Base-by-base conservation (phyloP, 53 echinoderm and acorn worm species). In the Holothuria scabra region DNA sequence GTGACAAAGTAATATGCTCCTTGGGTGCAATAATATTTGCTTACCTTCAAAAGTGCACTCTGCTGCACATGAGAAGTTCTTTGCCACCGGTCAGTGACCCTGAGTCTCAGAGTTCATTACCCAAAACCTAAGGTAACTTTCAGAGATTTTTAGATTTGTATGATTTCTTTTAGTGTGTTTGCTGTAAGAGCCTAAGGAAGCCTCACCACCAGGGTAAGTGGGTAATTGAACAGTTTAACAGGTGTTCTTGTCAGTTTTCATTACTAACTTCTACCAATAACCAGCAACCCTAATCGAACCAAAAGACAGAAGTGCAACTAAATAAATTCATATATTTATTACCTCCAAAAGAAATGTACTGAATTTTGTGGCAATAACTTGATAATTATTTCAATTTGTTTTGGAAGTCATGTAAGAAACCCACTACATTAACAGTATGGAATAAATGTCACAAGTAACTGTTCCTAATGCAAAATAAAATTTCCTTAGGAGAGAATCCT, bases 171-270 rank as follows among this genome's bases (percentile, higher is more conserved):
- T 3, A 41, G 41, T 41, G 6, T 41, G 10, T 41, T 41, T 41
- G 10, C 41, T 41, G 41, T 41, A 5, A 41, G 10, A 41, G 6
- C 41, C 41, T 41, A 41, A 41, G 41, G 41, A 41, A 41, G 41
- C 41, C 41, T 41, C 41, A 14, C 37, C 69, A 66, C 66, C 24
- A 19, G 37, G 69, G 69, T 69, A 69, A 9, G 44, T 37, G 8
- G 69, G 69, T 69, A 69, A 69, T 69, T 35, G 44, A 69, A 69
- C 69, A 30, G 37, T 18, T 41, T 69, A 69, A 69, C 69, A 69
- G 69, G 69, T 69, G 69, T 46, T 69, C 35, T 41, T 30, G 69
- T 46, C 69, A 69, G 44, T 28, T 16, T 41, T 69, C 38, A 69
- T 69, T 69, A 69, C 8, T 41, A 8, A 41, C 6, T 6, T 41